These are phyloP conservation scores for Hedya salicella DNA, from an alignment of 2,888 invertebrate genomes.

Conservation along the genomic window DNA sequence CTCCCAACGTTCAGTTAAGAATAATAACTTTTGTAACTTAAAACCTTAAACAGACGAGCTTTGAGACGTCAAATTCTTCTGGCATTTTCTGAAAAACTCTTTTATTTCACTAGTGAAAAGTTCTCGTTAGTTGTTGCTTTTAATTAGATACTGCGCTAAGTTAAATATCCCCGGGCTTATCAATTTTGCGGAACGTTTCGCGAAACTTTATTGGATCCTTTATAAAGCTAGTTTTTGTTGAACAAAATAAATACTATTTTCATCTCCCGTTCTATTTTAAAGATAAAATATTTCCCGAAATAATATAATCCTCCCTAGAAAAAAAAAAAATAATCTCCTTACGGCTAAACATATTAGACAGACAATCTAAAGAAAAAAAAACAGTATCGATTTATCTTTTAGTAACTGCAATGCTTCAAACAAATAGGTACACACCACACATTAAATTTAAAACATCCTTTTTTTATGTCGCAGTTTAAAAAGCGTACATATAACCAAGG, in stretches of 20 bases:
- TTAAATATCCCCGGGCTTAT: constrained; percentile 9
- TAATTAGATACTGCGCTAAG: constrained; percentile 10
- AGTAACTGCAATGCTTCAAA: no score
- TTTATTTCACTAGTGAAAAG: constrained; percentile 30
- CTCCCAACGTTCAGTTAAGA: constrained; percentile 52
- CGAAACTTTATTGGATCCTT: constrained; percentile 1
- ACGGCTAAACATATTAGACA: no score
- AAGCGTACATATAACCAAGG: no score
- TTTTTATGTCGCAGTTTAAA: no score
- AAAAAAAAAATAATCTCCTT: no score
- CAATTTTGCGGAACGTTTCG: constrained; percentile 18
- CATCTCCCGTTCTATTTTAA: background rate
- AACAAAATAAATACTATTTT: background rate
- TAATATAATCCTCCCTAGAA: no score
- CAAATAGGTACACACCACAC: no score
- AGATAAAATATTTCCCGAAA: no score
- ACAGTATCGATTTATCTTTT: no score
- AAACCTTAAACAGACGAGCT: constrained; percentile 47
- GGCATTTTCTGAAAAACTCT: constrained; percentile 3
- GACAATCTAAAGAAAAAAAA: no score
- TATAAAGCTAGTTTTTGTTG: background rate
- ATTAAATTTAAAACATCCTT: no score
- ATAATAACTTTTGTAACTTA: constrained; percentile 54
- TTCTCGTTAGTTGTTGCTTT: constrained; percentile 29
- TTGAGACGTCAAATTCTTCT: constrained; percentile 39